Evolutionary conservation across 1,140 invertebrate genomes (phyloP), one percentile per base, ranked within the genome.

Genomic region (Dufourea novaeangliae): DNA sequence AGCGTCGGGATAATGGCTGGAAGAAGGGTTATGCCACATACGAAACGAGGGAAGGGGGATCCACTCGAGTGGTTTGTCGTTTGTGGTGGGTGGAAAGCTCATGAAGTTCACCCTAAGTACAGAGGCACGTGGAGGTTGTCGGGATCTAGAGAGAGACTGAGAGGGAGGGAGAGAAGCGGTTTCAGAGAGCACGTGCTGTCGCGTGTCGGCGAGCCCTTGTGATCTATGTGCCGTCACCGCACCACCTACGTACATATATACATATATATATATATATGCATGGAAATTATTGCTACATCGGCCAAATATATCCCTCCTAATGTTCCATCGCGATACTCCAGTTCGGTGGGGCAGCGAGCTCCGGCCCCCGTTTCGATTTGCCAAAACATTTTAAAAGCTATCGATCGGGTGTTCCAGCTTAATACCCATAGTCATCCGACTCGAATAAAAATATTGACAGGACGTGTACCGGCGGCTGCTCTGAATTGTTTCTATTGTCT

Each of bases 231-330:
- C 86, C 85, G 81, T 87, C 85, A 82, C 70, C 88, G 68, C 64
- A 74, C 67, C 76, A 73, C 61, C 64, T 71, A 80, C 75, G 22
- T 74, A 69, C 77, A 79, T 81, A 83, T 88, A 50, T 82, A 83
- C 89, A 84, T 79, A 87, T 90, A 79, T 81, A 83, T 88, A 50
- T 82, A 83, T 90, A 84, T 79, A 87, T 90, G 87, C 84, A 89
- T 86, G 87, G 84, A 90, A 92, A 90, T 92, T 90, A 90, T 90
- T 88, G 83, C 85, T 85, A 86, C 85, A 88, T 87, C 85, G 70
- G 68, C 81, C 78, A 88, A 87, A 90, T 90, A 90, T 87, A 85
- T 72, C 71, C 85, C 83, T 80, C 52, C 80, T 85, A 84, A 87
- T 84, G 82, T 52, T 81, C 70, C 77, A 79, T 82, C 81, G 73